These are phyloP conservation scores for Enteromius argenteus DNA, from an alignment of 2,797 vertebrate genomes.

Conservation along the genomic window DNA sequence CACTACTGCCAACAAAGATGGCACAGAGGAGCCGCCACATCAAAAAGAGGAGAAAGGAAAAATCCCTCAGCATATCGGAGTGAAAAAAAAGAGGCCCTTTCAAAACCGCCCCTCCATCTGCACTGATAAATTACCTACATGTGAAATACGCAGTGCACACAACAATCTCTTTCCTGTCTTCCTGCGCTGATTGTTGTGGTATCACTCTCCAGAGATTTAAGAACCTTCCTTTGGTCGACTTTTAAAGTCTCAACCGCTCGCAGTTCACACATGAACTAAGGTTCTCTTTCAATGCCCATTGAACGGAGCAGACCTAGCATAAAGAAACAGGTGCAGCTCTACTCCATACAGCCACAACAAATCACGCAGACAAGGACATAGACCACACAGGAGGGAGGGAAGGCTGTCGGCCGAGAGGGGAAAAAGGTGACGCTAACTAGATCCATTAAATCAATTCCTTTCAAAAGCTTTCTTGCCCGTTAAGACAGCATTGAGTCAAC, in stretches of 20 bases:
- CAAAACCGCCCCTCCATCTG: conserved; percentile 41
- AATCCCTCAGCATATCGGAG: conserved; percentile 23
- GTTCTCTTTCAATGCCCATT: conserved; percentile 54
- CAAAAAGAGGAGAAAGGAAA: conserved; percentile 43
- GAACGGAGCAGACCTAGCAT: conserved; percentile 38
- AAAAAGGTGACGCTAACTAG: conserved; percentile 43
- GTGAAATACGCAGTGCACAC: conserved; percentile 46
- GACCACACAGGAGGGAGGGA: conserved; percentile 60
- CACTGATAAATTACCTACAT: conserved; percentile 50
- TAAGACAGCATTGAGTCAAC: conserved; percentile 29
- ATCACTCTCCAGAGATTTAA: conserved; percentile 59
- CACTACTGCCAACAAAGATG: conserved; percentile 56
- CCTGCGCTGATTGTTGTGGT: conserved; percentile 48
- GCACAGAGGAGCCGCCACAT: conserved; percentile 52
- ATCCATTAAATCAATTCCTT: conserved; percentile 57
- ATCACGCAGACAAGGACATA: conserved; percentile 58
- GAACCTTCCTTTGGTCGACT: conserved; percentile 34
- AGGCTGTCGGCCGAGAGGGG: conserved; percentile 8
- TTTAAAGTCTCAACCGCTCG: conserved; percentile 36
- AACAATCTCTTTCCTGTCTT: conserved; percentile 37
- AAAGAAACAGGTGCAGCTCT: conserved; percentile 63
- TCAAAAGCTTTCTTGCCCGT: conserved; percentile 40
- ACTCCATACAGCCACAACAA: conserved; percentile 58
- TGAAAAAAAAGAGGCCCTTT: conserved; percentile 41
- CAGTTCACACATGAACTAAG: conserved; percentile 42